These are phyloP conservation scores for Oenanthe melanoleuca DNA, from an alignment of 2,113 vertebrate species.

Conservation along the genomic window DNA sequence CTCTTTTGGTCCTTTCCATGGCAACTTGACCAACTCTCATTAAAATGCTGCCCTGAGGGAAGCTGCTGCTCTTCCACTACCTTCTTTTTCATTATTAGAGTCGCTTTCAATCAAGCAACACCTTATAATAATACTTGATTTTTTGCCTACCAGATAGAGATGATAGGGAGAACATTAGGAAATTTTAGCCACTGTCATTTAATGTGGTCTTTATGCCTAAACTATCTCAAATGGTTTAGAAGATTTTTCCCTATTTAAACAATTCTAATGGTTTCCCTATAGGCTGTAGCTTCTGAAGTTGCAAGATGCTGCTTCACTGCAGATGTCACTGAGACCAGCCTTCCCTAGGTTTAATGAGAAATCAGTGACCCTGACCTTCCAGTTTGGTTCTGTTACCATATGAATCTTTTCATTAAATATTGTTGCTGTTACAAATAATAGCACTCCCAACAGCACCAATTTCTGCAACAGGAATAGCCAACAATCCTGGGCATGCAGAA, in stretches of 20 bases:
- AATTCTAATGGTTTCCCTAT: not conserved
- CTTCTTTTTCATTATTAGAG: not conserved
- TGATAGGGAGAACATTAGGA: not conserved
- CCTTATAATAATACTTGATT: not conserved
- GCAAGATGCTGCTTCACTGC: not conserved
- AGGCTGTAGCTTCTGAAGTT: not conserved
- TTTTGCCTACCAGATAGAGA: not conserved
- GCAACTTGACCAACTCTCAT: not conserved
- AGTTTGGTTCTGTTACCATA: not conserved
- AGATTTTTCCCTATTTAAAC: not conserved
- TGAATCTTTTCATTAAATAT: constrained; percentile 11
- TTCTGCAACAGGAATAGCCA: not conserved
- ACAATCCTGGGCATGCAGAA: not conserved
- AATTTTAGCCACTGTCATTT: not conserved
- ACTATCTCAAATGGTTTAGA: not conserved
- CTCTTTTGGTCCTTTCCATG: not conserved
- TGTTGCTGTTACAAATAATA: not conserved
- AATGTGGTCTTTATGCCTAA: not conserved
- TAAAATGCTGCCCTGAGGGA: constrained; percentile 5
- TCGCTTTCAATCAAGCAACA: not conserved
- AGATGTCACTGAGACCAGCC: not conserved
- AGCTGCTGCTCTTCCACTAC: not conserved
- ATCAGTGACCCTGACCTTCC: not conserved
- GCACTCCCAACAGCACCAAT: not conserved
- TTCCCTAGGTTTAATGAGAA: constrained; percentile 11